Evolutionary conservation across 2,113 vertebrate species (phyloP).

Genomic region (Cheilinus undulatus): DNA sequence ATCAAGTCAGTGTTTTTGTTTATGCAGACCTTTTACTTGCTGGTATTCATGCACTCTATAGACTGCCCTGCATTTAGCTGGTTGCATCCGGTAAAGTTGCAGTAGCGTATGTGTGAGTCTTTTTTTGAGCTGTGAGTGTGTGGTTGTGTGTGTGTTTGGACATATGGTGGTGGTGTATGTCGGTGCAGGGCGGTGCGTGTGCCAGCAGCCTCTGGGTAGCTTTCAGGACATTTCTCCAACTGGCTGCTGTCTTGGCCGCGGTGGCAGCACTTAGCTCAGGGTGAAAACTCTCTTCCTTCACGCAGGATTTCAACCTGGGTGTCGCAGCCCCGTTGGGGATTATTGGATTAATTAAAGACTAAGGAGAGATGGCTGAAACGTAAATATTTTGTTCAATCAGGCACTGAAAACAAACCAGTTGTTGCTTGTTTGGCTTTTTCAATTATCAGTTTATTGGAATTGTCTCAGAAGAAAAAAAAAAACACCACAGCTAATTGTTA

Average conservation of each 20-base stretch:
- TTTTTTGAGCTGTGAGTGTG: not conserved
- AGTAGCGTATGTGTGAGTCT: not conserved
- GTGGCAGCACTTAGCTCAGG: slow-evolving; percentile 51
- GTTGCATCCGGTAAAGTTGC: not conserved
- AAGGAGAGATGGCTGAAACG: slow-evolving; percentile 27
- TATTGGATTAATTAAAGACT: slow-evolving; percentile 59
- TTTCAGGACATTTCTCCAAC: slow-evolving; percentile 75
- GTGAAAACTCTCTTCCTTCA: slow-evolving; percentile 51
- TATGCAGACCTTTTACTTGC: not conserved
- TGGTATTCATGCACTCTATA: not conserved
- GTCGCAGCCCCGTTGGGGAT: slow-evolving; percentile 1
- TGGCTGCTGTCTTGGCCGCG: slow-evolving; percentile 62
- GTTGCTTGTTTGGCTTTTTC: not conserved
- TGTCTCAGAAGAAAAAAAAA: not conserved
- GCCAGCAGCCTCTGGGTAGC: slow-evolving; percentile 79
- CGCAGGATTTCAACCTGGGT: slow-evolving; percentile 40
- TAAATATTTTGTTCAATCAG: slow-evolving; percentile 28
- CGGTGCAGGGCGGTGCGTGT: slow-evolving; percentile 49
- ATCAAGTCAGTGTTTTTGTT: not conserved
- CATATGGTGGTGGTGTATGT: slow-evolving; percentile 75
- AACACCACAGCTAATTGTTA: not conserved
- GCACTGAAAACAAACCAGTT: slow-evolving; percentile 4
- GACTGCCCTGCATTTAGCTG: not conserved
- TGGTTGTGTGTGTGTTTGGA: slow-evolving; percentile 39
- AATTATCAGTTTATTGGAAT: slow-evolving; percentile 1